Base-by-base conservation (phyloP, 1,140 invertebrate species). In the Caerostris extrusa region DNA sequence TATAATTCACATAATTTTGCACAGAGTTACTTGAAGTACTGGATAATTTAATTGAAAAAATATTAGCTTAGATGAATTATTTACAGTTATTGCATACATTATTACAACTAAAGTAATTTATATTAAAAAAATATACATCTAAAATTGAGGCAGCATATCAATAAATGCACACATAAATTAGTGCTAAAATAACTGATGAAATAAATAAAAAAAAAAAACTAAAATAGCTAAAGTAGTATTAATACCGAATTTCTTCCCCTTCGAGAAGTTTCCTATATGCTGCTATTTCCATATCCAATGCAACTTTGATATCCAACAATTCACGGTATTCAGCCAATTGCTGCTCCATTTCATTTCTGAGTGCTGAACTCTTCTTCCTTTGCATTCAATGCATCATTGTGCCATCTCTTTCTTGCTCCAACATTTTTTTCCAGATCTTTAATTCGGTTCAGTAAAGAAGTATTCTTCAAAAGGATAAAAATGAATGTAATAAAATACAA, bases 231-330 rank as follows among this genome's bases (percentile, higher is more conserved):
- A 19, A 50, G 3, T 50, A 77, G 53, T 12, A 12, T 10, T 67
- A 17, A 81, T 82, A 97, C 97, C 97, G 97, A 0, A 96, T 96
- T 95, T 98, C 98, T 96, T 98, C 98, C 34, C 97, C 97, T 96
- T 98, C 98, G 81, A 98, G 96, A 69, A 99, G 96, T 95, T 99
- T 99, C 94, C 99, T 97, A 96, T 99, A 99, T 81, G 98, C 98
- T 53, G 98, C 97, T 94, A 99, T 99, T 97, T 99, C 99, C 95
- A 98, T 97, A 96, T 99, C 99, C 77, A 99, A 96, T 57, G 98
- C 98, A 7, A 99, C 96, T 96, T 99, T 99, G 95, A 99, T 98
- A 95, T 99, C 99, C 97, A 99, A 98, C 61, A 99, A 97, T 95
- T 99, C 98, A 95, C 98, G 98, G 96, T 99, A 99, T 95, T 99